Evolutionary conservation across 2,888 invertebrate species (phyloP), one percentile per base, ranked within the genome.

Genomic region (Rotaria socialis): DNA sequence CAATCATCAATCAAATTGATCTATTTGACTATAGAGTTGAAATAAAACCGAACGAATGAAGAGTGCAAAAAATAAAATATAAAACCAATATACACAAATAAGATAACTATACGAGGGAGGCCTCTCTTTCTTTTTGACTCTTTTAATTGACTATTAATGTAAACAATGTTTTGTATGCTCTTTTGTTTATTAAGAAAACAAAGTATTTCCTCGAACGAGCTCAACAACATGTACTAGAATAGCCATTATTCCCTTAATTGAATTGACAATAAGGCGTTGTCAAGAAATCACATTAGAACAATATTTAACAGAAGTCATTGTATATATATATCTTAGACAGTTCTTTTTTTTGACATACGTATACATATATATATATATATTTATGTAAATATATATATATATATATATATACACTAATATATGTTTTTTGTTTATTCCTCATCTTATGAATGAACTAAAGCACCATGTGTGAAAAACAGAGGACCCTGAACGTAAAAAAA

Each of bases 401-500:
- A 67, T 41, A 67, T 35, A 67, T 67, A 41, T 67, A 67, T 67
- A 67, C 19, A 67, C 67, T 35, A 67, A 67, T 60, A 67, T 67
- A 41, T 67, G 35, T 67, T 67, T 60, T 67, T 67, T 67, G 67
- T 67, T 67, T 67, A 67, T 67, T 67, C 67, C 67, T 67, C 67
- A 67, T 67, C 67, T 67, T 67, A 67, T 67, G 67, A 67, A 67
- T 67, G 67, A 67, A 67, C 67, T 67, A 67, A 67, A 67, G 67
- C 67, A 67, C 67, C 67, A 67, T 67, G 67, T 67, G 27, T 67
- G 67, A 67, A 67, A 67, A 67, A 35, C 16, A 35, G 35, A 67
- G 35, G 67, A 19, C 35, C 67, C 67, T 41, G 35, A 41, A 67
- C 35, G 35, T 35, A 35, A 67, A 67, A 67, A 60, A 35, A 67